These are phyloP conservation scores for Cynodonichthys magdalenae DNA, from an alignment of 2,797 vertebrate genomes.

Conservation along the genomic window DNA sequence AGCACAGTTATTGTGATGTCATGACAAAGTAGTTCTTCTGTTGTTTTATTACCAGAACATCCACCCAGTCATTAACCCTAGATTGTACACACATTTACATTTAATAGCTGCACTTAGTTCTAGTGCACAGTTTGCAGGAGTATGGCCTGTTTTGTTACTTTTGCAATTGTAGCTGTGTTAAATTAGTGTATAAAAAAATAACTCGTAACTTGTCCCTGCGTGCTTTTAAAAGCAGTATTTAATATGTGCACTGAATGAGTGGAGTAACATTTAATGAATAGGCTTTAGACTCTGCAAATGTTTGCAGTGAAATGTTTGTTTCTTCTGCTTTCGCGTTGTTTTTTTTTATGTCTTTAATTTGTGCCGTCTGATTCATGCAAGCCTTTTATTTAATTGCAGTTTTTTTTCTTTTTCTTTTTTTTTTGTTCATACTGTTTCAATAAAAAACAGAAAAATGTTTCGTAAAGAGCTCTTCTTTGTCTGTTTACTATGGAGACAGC, in stretches of 20 bases:
- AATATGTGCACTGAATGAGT: conserved; percentile 82
- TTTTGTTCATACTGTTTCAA: conserved; percentile 81
- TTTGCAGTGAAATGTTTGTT: conserved; percentile 76
- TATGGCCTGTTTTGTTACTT: conserved; percentile 46
- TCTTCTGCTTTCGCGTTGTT: conserved; percentile 62
- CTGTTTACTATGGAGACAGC: conserved; percentile 6
- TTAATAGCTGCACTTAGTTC: conserved; percentile 61
- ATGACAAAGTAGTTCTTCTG: conserved; percentile 40
- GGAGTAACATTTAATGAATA: conserved; percentile 72
- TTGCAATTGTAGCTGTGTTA: conserved; percentile 56
- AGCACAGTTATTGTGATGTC: conserved; percentile 46
- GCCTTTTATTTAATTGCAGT: conserved; percentile 83
- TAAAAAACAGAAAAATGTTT: conserved; percentile 75
- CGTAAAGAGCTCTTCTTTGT: conserved; percentile 18
- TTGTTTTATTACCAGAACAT: conserved; percentile 54
- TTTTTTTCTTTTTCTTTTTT: conserved; percentile 54
- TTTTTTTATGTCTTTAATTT: conserved; percentile 69
- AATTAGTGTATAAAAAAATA: conserved; percentile 70
- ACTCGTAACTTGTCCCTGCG: conserved; percentile 67
- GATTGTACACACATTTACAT: conserved; percentile 50
- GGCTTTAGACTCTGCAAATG: conserved; percentile 82
- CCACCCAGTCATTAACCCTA: conserved; percentile 44
- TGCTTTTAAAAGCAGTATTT: conserved; percentile 70
- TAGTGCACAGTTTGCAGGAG: conserved; percentile 60
- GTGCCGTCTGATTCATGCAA: conserved; percentile 70